A percentile compares a stretch with the other conserved stretches of the same genome.
These are phyloP conservation scores for Mesochorus sp. DNA, from an alignment of 2,888 invertebrate species.

Conservation along the genomic window DNA sequence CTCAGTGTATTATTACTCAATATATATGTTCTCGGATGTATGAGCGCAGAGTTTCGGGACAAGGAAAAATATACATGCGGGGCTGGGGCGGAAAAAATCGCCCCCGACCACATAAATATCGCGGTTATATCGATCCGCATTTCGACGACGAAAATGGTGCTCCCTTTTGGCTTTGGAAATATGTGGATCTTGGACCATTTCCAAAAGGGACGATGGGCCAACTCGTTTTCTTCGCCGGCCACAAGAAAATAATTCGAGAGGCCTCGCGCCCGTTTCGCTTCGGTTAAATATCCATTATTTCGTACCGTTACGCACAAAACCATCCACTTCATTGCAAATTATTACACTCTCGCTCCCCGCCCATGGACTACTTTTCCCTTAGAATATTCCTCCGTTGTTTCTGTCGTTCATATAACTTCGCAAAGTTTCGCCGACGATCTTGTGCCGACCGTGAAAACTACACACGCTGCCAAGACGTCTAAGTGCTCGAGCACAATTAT, in stretches of 20 bases:
- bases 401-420: background rate
- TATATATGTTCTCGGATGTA: too few species aligned
- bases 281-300: slow-evolving; percentile 8
- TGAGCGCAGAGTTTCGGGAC: slow-evolving; percentile 16
- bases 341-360: slow-evolving; percentile 6
- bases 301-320: background rate
- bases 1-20: slow-evolving; percentile 53
- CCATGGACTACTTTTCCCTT: background rate
- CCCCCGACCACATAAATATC: slow-evolving; percentile 31
- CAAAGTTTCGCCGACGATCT: background rate
- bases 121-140: slow-evolving; percentile 21
- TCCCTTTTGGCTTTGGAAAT: slow-evolving; percentile 28
- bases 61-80: background rate
- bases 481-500: too few species aligned
- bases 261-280: slow-evolving; percentile 7
- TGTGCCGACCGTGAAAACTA: background rate
- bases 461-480: background rate
- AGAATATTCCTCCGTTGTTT: background rate
- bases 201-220: slow-evolving; percentile 11
- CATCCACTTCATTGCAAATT: slow-evolving; percentile 18
- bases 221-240: background rate
- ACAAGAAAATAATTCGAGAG: slow-evolving; percentile 19
- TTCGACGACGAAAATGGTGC: slow-evolving; percentile 19
- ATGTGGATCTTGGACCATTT: slow-evolving; percentile 43
- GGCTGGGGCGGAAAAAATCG: background rate